Base-by-base conservation (phyloP, 2,797 vertebrate species). In the Sebastes ruberrimus region DNA sequence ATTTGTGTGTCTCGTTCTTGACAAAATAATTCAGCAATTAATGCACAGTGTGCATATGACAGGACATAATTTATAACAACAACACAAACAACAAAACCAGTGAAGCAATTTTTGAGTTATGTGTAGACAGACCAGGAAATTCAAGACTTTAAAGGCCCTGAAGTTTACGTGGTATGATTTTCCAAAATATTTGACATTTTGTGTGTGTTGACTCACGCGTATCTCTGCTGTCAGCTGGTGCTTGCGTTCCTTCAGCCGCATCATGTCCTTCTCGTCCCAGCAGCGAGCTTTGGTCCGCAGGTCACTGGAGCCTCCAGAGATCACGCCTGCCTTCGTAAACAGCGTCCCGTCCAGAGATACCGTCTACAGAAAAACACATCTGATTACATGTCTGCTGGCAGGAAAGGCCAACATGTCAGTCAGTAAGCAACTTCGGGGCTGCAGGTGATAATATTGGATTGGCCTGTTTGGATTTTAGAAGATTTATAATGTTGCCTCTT, bases 311-410 rank as follows among this genome's bases (percentile, higher is more conserved):
- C 99, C 99, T 89, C 99, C 98, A 52, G 98, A 99, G 81, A 99
- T 98, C 70, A 97, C 95, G 13, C 99, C 99, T 11, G 98, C 99
- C 88, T 97, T 98, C 62, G 96, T 89, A 93, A 99, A 99, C 71
- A 99, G 89, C 38, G 98, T 99, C 84, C 99, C 99, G 70, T 99
- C 98, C 87, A 98, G 94, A 77, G 98, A 86, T 16, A 99, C 97
- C 0, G 97, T 97, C 98, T 99, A 65, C 7, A 67, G 23, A 7
- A 42, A 72, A 71, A 60, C 6, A 80, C 38, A 56, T 42, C 2
- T 18, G 6, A 55, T 68, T 57, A 30, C 30, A 52, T 11, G 49
- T 61, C 25, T 49, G 10, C 22, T 83, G 84, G 52, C 8, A 74
- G 10, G 49, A 59, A 30, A 66, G 8, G 3, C 18, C 7, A n/a